phyloP scores from a whole-genome alignment of 2,888 invertebrate genomes.

The Scaptomyza cyrtandrae region DNA sequence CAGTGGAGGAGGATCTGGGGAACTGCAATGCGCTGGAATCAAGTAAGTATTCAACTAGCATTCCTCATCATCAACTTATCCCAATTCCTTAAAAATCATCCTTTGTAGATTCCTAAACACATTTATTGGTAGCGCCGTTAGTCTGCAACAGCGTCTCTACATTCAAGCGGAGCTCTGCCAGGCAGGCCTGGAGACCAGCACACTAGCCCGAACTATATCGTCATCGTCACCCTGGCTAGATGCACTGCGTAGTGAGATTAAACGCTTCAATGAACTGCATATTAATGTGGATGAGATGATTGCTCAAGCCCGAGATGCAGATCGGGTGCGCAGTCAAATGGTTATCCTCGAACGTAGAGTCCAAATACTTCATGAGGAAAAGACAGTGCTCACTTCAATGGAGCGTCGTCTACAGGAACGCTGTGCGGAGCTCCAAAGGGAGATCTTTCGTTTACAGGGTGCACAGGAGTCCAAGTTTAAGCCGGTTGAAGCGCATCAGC shows the following conservation, averaged over 20 bases:
- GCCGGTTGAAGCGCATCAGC: constrained; percentile 82
- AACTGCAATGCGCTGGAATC: constrained; percentile 91
- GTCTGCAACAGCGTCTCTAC: constrained; percentile 91
- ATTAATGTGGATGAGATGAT: constrained; percentile 92
- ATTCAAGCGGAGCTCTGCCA: constrained; percentile 94
- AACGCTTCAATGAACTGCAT: constrained; percentile 90
- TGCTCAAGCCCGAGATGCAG: constrained; percentile 89
- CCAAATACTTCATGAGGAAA: constrained; percentile 92
- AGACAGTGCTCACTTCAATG: constrained; percentile 89
- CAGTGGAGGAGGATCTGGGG: constrained; percentile 90
- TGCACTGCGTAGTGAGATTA: constrained; percentile 88
- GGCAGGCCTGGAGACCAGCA: constrained; percentile 89
- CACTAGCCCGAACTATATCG: constrained; percentile 87
- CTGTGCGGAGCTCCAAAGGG: constrained; percentile 90
- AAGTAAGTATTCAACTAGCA: constrained; percentile 78
- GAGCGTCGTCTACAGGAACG: constrained; percentile 91
- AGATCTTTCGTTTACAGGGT: constrained; percentile 86
- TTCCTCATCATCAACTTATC: neutral
- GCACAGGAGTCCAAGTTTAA: constrained; percentile 84
- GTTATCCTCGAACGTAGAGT: constrained; percentile 89
- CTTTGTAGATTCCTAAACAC: constrained; percentile 90
- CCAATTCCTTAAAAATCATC: neutral
- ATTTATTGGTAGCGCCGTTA: constrained; percentile 90
- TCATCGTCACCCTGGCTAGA: constrained; percentile 88
- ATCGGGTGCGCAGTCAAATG: constrained; percentile 89